Percentiles rank a stretch among this genome's conserved stretches.
These are phyloP conservation scores for Wasmannia auropunctata DNA, from an alignment of 1,140 invertebrate genomes.

Conservation along the genomic window DNA sequence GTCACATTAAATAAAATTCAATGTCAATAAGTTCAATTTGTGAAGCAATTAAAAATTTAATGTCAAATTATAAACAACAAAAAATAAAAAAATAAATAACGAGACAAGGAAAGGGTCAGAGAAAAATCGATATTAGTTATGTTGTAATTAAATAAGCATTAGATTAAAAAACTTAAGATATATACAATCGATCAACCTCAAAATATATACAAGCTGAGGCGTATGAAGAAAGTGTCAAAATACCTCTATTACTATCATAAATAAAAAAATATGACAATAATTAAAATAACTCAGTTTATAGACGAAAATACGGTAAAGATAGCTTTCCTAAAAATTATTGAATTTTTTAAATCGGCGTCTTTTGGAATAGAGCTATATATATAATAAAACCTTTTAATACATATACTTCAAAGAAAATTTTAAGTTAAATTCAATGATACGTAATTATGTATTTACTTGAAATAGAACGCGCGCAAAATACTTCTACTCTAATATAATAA, in stretches of 20 bases:
- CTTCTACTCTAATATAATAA: not conserved
- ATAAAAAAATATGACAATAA: not conserved
- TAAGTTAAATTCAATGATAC: not conserved
- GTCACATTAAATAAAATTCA: constrained; percentile 28
- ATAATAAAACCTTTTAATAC: not conserved
- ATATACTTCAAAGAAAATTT: not conserved
- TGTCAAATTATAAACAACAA: constrained; percentile 46
- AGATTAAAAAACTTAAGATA: constrained; percentile 46
- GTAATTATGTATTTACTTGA: not conserved
- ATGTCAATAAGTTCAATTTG: too few relatives aligned
- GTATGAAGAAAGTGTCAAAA: not conserved
- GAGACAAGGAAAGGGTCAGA: constrained; percentile 68
- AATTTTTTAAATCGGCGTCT: not conserved
- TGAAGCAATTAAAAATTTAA: constrained; percentile 32
- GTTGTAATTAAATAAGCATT: constrained; percentile 59
- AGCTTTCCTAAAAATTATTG: not conserved
- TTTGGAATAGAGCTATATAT: not conserved
- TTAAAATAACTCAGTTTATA: not conserved
- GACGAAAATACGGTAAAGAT: not conserved
- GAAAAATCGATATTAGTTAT: constrained; percentile 73
- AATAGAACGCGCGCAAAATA: not conserved
- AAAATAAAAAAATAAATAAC: constrained; percentile 64
- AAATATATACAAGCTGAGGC: not conserved
- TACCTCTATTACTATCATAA: not conserved
- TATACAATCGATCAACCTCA: constrained; percentile 11